Base-by-base conservation (phyloP, 2,888 invertebrate species). In the Drosophila bunnanda region DNA sequence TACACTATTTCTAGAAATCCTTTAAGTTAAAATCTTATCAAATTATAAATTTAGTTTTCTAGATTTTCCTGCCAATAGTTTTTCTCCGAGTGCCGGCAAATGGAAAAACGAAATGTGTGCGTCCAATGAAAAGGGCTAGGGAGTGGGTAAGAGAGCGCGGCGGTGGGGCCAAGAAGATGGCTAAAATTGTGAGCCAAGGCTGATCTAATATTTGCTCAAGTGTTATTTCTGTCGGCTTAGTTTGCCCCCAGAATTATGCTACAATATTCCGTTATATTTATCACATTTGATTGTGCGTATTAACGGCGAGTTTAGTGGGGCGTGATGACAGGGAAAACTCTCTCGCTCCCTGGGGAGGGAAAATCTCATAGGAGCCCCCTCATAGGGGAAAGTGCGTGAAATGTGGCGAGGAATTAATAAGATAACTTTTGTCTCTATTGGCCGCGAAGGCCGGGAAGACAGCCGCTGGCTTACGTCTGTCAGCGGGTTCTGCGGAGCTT, bases 201-300 rank as follows among this genome's bases (percentile, higher is more conserved):
- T 74, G 68, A 69, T 67, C 71, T 79, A 79, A 86, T 88, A 82
- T 83, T 83, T 87, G 80, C 80, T 79, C 88, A 87, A 87, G 85
- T 84, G 89, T 89, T 89, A 89, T 89, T 86, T 80, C 80, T 86
- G 84, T 86, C 83, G 84, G 89, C 87, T 89, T 89, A 88, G 89
- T 70, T 79, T 20, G 64, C 43, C 75, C 73, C 75, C 55, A 44
- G 80, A 89, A 87, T 88, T 80, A 86, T 84, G 89, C 79, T 76
- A 77, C 83, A 83, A 88, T 83, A 88, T 80, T 83, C 80, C 75
- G 75, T 77, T 79, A 83, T 80, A 86, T 80, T 86, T 86, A 88
- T 81, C 88, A 77, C 86, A 85, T 87, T 89, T 82, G 80, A 82
- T 85, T 80, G 88, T 86, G 81, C 80, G 80, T 88, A 88, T 84